Evolutionary conservation across 2,797 vertebrate genomes (phyloP), one percentile per base, ranked within the genome.

Genomic region (Spondyliosoma cantharus): DNA sequence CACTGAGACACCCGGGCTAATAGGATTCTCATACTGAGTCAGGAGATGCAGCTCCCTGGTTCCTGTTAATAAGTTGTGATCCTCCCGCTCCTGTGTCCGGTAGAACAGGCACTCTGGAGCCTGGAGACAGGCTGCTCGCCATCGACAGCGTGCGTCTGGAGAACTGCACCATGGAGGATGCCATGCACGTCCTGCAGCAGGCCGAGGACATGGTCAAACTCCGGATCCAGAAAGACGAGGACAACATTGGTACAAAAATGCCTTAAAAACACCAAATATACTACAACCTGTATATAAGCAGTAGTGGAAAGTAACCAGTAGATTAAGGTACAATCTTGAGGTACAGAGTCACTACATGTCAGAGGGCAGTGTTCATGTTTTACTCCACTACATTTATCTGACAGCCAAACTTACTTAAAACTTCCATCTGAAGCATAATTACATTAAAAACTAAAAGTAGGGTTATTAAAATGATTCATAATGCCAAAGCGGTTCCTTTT

Each of bases 161-260:
- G 90, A 96, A 97, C 90, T 98, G 96, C 86, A 96, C 96, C 85
- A 97, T 98, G 95, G 98, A 99, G 87, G 97, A 99, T 1, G 98
- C 98, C 0, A 96, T 98, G 95, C 96, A 96, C 46, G 95, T 99
- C 89, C 95, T 99, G 84, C 95, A 96, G 84, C 97, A 98, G 88
- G 97, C 97, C 0, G 98, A 99, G 90, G 98, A 99, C 90, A 96
- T 99, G 94, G 98, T 99, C 89, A 97, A 97, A 93, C 95, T 99
- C 71, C 96, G 97, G 84, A 96, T 99, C 88, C 96, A 97, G 83
- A 99, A 99, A 84, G 97, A 99, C 49, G 98, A 99, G 91, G 98
- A 99, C 94, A 99, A 99, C 91, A 97, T 97, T 1, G 98, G 98
- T 94, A 93, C 82, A 71, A 14, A 3, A 57, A 24, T 56, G 12